Evolutionary conservation across 2,113 vertebrate species (phyloP).

Genomic region (Seriola quinqueradiata): DNA sequence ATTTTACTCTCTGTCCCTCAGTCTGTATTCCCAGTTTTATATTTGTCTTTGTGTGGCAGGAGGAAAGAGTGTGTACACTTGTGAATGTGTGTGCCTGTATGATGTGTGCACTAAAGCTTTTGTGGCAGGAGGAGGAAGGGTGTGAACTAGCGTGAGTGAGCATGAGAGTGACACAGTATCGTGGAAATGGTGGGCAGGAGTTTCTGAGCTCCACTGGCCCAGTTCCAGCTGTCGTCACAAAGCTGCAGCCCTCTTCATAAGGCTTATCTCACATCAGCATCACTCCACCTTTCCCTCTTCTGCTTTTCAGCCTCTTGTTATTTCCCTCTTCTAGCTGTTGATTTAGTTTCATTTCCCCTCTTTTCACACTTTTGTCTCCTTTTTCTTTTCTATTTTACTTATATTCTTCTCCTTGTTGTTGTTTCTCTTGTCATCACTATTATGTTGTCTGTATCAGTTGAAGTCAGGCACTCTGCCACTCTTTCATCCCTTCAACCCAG

Average conservation of each 20-base stretch:
- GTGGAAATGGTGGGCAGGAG: constrained; percentile 10
- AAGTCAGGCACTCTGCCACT: constrained; percentile 47
- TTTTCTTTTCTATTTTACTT: constrained; percentile 19
- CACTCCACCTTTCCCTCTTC: not conserved
- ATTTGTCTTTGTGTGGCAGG: constrained; percentile 12
- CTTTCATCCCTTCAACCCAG: constrained; percentile 43
- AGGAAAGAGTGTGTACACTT: not conserved
- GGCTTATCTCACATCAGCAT: constrained; percentile 12
- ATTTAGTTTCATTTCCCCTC: not conserved
- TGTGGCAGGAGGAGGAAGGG: constrained; percentile 3
- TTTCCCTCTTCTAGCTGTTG: not conserved
- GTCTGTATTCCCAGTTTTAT: constrained; percentile 31
- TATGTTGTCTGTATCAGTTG: constrained; percentile 57
- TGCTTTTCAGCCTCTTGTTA: not conserved
- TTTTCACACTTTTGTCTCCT: not conserved
- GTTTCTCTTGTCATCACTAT: constrained; percentile 43
- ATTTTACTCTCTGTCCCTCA: constrained; percentile 51
- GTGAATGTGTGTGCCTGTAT: not conserved
- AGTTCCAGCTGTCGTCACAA: constrained; percentile 5
- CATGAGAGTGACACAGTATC: not conserved
- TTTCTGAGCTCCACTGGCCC: constrained; percentile 39
- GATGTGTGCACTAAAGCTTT: not conserved
- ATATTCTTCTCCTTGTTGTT: constrained; percentile 5
- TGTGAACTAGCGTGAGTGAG: constrained; percentile 3
- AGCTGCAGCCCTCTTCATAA: constrained; percentile 36